Conservation (phyloP, 2,888 invertebrate genomes). For the Calameuta filiformis region DNA sequence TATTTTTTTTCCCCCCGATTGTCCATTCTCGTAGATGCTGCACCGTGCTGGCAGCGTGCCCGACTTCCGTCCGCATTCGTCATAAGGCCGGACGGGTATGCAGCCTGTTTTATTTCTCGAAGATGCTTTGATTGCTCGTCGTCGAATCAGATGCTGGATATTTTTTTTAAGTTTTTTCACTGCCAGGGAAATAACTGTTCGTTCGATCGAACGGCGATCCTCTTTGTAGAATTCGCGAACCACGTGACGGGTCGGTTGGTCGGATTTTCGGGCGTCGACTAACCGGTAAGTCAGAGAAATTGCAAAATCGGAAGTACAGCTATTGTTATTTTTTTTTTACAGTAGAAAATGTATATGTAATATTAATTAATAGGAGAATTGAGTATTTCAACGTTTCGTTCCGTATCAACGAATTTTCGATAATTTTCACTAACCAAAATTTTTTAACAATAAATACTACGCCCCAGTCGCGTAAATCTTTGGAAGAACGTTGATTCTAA, state of each 20-base stretch:
- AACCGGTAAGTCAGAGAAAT: too few relatives aligned
- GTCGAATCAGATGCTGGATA: constrained; percentile 27
- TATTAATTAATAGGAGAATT: too few relatives aligned
- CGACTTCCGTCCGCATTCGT: constrained; percentile 31
- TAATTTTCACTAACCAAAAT: too few relatives aligned
- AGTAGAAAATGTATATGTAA: too few relatives aligned
- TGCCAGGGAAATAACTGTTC: constrained; percentile 16
- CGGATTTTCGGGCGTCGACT: too few relatives aligned
- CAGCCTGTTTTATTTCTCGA: constrained; percentile 28
- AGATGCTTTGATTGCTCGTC: constrained; percentile 35
- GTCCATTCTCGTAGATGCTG: not conserved
- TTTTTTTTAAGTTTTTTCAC: constrained; percentile 25
- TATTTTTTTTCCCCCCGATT: not conserved
- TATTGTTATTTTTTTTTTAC: too few relatives aligned
- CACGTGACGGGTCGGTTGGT: not conserved
- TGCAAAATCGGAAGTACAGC: too few relatives aligned
- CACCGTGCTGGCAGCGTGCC: constrained; percentile 28
- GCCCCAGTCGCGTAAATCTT: too few relatives aligned
- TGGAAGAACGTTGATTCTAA: not conserved
- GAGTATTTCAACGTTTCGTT: too few relatives aligned
- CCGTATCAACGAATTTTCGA: too few relatives aligned
- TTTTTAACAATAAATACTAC: too few relatives aligned
- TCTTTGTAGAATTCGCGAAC: not conserved
- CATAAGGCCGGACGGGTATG: constrained; percentile 28
- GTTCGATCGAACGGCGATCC: not conserved